These are phyloP conservation scores for Chrysodeixis includens DNA, from an alignment of 2,888 invertebrate species.

Conservation along the genomic window DNA sequence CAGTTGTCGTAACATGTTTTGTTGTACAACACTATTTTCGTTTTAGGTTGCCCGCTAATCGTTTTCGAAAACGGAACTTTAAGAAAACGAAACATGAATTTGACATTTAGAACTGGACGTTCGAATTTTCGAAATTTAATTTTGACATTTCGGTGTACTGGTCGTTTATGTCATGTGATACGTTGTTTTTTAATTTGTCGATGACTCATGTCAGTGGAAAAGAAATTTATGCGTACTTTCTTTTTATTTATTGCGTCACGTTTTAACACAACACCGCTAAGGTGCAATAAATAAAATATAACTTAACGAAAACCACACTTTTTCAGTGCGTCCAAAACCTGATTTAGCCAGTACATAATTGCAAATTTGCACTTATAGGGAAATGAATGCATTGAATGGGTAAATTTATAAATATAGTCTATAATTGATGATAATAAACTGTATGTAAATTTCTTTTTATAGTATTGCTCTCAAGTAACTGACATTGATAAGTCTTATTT, in stretches of 20 bases:
- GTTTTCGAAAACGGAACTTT: constrained; percentile 33
- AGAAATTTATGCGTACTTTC: neutral
- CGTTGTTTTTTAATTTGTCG: neutral
- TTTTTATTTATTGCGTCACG: neutral
- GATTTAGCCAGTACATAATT: too few relatives aligned
- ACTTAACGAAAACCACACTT: too few relatives aligned
- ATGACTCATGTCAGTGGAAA: neutral
- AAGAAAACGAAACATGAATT: neutral
- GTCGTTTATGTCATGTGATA: neutral
- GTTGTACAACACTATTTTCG: constrained; percentile 53
- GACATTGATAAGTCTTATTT: too few relatives aligned
- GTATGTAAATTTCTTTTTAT: too few relatives aligned
- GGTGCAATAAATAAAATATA: too few relatives aligned
- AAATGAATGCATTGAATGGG: too few relatives aligned
- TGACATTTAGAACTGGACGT: neutral
- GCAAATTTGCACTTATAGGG: too few relatives aligned
- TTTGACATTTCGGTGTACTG: constrained; percentile 13
- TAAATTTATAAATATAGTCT: too few relatives aligned
- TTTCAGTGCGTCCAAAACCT: too few relatives aligned
- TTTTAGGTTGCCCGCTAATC: constrained; percentile 59
- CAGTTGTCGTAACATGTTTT: constrained; percentile 63
- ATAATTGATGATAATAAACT: too few relatives aligned
- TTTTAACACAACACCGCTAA: too few relatives aligned
- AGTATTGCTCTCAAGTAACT: too few relatives aligned
- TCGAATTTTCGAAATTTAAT: constrained; percentile 20